Base-by-base conservation (phyloP, 2,888 invertebrate species). In the Theodoxus fluviatilis region DNA sequence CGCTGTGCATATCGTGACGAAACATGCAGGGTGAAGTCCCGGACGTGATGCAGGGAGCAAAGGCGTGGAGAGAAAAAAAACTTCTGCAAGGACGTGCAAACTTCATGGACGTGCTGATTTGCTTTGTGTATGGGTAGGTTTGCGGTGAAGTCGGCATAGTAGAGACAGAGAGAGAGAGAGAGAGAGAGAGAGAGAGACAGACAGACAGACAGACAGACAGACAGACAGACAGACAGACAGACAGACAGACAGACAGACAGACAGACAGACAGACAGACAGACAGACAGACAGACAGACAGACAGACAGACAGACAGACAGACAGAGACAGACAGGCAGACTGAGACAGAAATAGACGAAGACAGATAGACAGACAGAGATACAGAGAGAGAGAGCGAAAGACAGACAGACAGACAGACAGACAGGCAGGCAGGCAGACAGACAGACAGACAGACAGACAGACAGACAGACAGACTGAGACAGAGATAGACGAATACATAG, bases 171-270 rank as follows among this genome's bases (percentile, higher is more conserved):
- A 52, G 52, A 52, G 52, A 52, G 52, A 52, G 68, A 57, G 59
- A 59, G 59, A 57, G 68, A 47, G 68, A 57, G 68, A 68, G 68
- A 57, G 68, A 57, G 68, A 57, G 68, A 68, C 57, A 57, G 68
- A 68, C 57, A 57, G 68, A 68, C 35, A 57, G 68, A 68, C 15
- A 52, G 52, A 43, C 52, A 67, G 31, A 67, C 43, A 49, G 47
- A 28, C 43, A 49, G 38, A 49, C 43, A 67, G 38, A 67, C 43
- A 67, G 28, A 37, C 52, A 68, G 52, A 57, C 28, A 59, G 52
- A 57, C 52, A 68, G 25, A 57, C 52, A 68, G 52, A 57, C 28
- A 68, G 52, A 57, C 52, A 68, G 25, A 57, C 25, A 68, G 52
- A 37, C 28, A 59, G 52, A 37, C 52, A 37, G 25, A 59, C 52